Conservation (phyloP, 2,888 invertebrate genomes). For the Melieria omissa region DNA sequence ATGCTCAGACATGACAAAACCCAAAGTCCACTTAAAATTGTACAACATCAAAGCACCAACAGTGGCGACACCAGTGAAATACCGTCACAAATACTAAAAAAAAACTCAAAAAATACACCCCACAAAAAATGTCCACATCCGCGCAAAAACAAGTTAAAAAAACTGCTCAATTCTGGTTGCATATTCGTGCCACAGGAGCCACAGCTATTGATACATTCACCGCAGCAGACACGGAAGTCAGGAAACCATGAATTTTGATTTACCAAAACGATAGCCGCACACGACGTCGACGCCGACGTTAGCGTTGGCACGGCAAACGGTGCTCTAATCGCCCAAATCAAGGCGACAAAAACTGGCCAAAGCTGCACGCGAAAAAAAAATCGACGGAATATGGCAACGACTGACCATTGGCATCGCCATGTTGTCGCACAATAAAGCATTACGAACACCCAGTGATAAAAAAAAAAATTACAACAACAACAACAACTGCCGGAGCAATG, state of each 20-base stretch:
- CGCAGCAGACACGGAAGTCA: conserved; percentile 42
- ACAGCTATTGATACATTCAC: conserved; percentile 36
- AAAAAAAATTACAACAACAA: conserved; percentile 13
- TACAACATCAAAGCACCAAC: conserved; percentile 59
- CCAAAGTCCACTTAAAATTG: conserved; percentile 62
- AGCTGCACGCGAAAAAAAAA: neutral
- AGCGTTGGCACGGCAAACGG: too few species aligned
- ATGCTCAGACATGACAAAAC: conserved; percentile 48
- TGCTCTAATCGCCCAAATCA: conserved; percentile 20
- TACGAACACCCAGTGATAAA: conserved; percentile 39
- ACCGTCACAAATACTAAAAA: too few species aligned
- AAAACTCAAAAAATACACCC: too few species aligned
- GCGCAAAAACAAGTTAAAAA: too few species aligned
- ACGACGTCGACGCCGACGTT: neutral
- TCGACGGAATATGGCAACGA: neutral
- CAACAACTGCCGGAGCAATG: conserved; percentile 15
- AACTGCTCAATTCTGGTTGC: too few species aligned
- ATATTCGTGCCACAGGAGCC: neutral
- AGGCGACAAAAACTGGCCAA: conserved; percentile 34
- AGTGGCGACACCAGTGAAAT: conserved; percentile 29
- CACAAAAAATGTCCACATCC: too few species aligned
- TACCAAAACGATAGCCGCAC: conserved; percentile 44
- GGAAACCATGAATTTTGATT: conserved; percentile 64
- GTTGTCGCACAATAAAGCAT: conserved; percentile 49
- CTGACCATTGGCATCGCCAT: neutral